A percentile compares a stretch with the other conserved stretches of the same genome.
phyloP scores from a whole-genome alignment of 2,888 invertebrate genomes.

The Cephus spinipes region DNA sequence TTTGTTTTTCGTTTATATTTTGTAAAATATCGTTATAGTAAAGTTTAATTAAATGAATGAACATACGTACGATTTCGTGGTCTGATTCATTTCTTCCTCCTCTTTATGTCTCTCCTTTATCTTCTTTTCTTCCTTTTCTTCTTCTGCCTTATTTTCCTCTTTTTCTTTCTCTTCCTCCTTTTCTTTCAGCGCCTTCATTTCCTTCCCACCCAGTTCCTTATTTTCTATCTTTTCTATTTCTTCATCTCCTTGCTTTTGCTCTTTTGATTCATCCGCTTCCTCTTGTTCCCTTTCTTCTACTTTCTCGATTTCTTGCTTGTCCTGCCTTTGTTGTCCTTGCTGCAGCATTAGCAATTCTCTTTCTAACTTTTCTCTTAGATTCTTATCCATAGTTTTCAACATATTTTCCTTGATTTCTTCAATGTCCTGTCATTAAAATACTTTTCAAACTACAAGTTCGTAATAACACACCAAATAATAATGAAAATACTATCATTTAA shows the following conservation, averaged over 20 bases:
- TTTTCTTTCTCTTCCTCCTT: not conserved
- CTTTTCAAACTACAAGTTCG: not conserved
- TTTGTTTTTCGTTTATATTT: too few species aligned
- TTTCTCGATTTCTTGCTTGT: not conserved
- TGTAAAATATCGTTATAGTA: not conserved
- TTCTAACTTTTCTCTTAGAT: not conserved
- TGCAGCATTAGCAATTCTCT: not conserved
- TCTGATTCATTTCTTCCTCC: not conserved
- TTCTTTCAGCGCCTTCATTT: conserved; percentile 5
- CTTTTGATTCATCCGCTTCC: not conserved
- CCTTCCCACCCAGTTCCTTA: conserved; percentile 8
- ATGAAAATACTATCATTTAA: not conserved
- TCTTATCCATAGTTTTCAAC: not conserved
- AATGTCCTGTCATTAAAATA: not conserved
- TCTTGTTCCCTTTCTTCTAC: not conserved
- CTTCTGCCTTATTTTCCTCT: not conserved
- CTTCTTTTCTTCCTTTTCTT: not conserved
- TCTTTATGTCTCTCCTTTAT: not conserved
- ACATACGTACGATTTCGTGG: not conserved
- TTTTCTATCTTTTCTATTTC: conserved; percentile 16
- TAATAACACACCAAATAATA: not conserved
- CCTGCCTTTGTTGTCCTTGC: not conserved
- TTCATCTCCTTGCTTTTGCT: not conserved
- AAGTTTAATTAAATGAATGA: not conserved
- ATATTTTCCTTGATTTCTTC: not conserved